Evolutionary conservation across 2,113 vertebrate species (phyloP).

Genomic region (Piliocolobus tephrosceles): DNA sequence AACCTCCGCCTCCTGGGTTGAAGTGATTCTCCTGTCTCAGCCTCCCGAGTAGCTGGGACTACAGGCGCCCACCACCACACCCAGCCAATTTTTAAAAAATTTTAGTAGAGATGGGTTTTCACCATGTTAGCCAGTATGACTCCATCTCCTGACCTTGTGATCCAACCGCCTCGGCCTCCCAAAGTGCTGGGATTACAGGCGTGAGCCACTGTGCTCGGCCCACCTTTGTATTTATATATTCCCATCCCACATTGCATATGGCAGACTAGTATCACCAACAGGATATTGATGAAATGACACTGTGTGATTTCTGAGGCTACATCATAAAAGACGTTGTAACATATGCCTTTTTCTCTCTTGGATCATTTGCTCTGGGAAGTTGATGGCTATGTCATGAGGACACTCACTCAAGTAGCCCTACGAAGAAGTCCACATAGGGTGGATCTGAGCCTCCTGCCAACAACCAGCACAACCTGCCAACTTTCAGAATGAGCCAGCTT

Average conservation of each 20-base stretch:
- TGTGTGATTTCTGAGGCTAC: not conserved
- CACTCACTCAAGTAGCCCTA: not conserved
- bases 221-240: not conserved
- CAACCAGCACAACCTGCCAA: not conserved
- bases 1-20: no score
- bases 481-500: not conserved
- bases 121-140: no score
- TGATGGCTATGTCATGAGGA: not conserved
- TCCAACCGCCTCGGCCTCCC: no score
- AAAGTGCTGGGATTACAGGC: no score
- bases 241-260: not conserved
- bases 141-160: no score
- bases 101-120: no score
- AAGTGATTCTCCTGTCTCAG: no score
- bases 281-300: not conserved
- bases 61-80: no score
- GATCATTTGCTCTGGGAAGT: not conserved
- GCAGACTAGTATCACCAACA: not conserved
- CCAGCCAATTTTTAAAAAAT: no score
- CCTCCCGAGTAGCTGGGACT: no score
- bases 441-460: not conserved
- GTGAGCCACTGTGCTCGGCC: not conserved
- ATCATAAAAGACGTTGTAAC: not conserved
- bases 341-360: not conserved
- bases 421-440: not conserved